A percentile compares a stretch with the other conserved stretches of the same genome.
phyloP scores from a whole-genome alignment of 1,140 invertebrate species.

The Meloidogyne hapla region DNA sequence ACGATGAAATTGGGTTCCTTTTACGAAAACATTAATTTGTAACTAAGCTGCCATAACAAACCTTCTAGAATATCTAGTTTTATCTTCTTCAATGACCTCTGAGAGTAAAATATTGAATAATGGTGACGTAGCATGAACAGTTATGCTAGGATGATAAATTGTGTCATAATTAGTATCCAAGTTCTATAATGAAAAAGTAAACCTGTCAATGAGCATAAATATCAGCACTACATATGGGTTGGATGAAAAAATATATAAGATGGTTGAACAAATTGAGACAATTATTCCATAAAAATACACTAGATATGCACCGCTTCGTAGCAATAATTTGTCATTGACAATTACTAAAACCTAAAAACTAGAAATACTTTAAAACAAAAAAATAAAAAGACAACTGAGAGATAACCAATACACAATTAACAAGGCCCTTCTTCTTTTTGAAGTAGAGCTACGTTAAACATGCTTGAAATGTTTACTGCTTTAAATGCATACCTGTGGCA shows the following conservation, averaged over 20 bases:
- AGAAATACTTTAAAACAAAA: neutral
- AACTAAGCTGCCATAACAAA: conserved; percentile 7
- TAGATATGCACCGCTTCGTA: conserved; percentile 43
- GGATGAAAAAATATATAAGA: conserved; percentile 41
- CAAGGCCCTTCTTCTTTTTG: neutral
- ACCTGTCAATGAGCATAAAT: conserved; percentile 61
- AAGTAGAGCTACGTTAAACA: no score
- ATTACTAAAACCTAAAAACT: conserved; percentile 53
- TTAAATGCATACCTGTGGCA: conserved; percentile 55
- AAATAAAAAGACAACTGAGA: neutral
- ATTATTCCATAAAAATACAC: conserved; percentile 45
- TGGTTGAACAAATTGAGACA: conserved; percentile 49
- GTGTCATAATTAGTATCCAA: no score
- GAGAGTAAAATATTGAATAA: conserved; percentile 62
- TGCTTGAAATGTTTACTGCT: no score
- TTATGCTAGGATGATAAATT: conserved; percentile 45
- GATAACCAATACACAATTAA: neutral
- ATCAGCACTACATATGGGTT: conserved; percentile 52
- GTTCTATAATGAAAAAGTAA: no score
- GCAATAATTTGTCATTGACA: conserved; percentile 50
- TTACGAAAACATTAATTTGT: neutral
- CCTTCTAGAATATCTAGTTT: conserved; percentile 42
- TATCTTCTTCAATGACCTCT: conserved; percentile 62
- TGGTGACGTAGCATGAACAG: conserved; percentile 56
- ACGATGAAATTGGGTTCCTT: conserved; percentile 42